Base-by-base conservation (phyloP, 2,113 vertebrate species). In the Neogale vison region DNA sequence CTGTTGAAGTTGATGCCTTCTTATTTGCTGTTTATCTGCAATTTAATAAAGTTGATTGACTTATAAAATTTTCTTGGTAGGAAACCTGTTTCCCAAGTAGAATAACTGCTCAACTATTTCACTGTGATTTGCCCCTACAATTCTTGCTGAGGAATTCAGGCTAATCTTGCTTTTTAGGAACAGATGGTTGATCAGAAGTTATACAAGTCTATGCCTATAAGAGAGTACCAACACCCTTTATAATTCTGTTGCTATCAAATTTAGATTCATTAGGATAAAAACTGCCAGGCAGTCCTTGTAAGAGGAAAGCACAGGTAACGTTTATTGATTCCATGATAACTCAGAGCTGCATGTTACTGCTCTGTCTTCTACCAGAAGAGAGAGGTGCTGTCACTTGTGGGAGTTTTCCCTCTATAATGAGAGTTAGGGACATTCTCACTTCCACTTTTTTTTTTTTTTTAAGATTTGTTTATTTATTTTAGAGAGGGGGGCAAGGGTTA, bases 31-130 rank as follows among this genome's bases (percentile, higher is more conserved):
- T 97, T 96, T 97, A 67, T 3, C 36, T 21, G 14, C 18, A 94
- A 61, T 59, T 95, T 93, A 97, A 85, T 92, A 90, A 76, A 92
- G 52, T 89, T 76, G 93, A 83, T 91, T 77, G 93, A 36, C 50
- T 93, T 95, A 47, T 34, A 42, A 21, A 65, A 82, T 65, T 71
- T 95, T 29, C 52, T 95, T 76, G 47, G 13, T 69, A 96, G 83
- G 72, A 65, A 98, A 90, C 52, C n/a, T 55, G 93, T 96, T 93
- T 97, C 93, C 74, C 65, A 96, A 59, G 88, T 90, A 92, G 97
- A 97, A 97, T 81, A 97, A 97, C 97, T 97, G 57, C 69, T 97
- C 95, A 90, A 71, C 96, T 52, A 92, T 92, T 97, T 61, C 45
- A 31, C 84, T 84, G 50, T 91, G 88, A 95, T 96, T 97, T 97